Evolutionary conservation across 2,888 invertebrate species (phyloP).

Genomic region (Amiota minor): DNA sequence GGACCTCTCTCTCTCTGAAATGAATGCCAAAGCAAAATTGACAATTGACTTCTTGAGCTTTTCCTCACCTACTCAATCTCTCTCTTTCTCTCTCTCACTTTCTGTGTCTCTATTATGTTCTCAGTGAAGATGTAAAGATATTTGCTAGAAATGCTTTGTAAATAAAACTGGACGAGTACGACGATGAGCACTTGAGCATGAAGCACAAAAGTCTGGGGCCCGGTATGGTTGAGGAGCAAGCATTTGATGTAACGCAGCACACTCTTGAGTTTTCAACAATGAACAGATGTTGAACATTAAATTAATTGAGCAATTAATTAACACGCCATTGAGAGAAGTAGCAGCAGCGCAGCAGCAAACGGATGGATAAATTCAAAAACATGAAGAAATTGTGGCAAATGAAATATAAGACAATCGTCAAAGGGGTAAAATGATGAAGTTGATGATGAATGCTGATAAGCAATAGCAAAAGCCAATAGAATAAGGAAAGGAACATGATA

Average conservation of each 20-base stretch:
- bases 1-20: not conserved
- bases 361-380: constrained; percentile 32
- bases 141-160: constrained; percentile 15
- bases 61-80: constrained; percentile 6
- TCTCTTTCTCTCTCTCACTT: constrained; percentile 37
- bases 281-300: constrained; percentile 64
- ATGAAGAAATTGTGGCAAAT: constrained; percentile 3
- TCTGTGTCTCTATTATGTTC: constrained; percentile 7
- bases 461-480: too few species aligned
- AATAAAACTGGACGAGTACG: constrained; percentile 14
- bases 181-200: constrained; percentile 5
- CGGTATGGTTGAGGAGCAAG: not conserved
- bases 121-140: too few species aligned
- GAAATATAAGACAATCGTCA: too few species aligned
- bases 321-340: constrained; percentile 62
- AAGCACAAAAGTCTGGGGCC: not conserved
- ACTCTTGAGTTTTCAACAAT: constrained; percentile 23
- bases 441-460: not conserved
- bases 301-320: constrained; percentile 71
- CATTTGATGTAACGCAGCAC: not conserved
- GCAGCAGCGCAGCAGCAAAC: constrained; percentile 44
- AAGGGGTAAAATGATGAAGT: not conserved
- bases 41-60: constrained; percentile 48
- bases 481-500: not conserved
- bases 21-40: constrained; percentile 27